Base-by-base conservation (phyloP, 2,888 invertebrate genomes). In the Bimastos eiseni region DNA sequence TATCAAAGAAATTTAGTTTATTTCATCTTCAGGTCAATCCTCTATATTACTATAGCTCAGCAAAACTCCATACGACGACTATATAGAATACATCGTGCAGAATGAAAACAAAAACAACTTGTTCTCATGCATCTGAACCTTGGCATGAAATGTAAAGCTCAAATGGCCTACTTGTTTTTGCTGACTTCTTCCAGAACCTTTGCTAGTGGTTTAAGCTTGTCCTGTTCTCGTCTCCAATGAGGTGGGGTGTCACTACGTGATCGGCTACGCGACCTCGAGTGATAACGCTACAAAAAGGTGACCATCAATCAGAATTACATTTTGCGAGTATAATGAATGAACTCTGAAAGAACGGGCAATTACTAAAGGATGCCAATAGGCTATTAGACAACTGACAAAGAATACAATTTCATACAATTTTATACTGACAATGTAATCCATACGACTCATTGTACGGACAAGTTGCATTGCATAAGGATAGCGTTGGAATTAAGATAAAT, bases 211-310 rank as follows among this genome's bases (percentile, higher is more conserved):
- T 83, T 70, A 21, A 84, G 38, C 38, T 89, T 89, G 37, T 83
- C 84, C 37, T 90, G 91, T 83, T 92, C 93, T n/a, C 90, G 89
- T 86, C 97, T 96, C 98, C 98, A 98, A 95, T 98, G 98, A 17
- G 98, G 97, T 21, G 98, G 98, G 0, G 98, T 98, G 44, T 96
- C 97, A 93, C 98, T 98, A 90, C 98, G 96, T 0, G 97, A 97
- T 0, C 98, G 90, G 36, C 89, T 86, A 17, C 91, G 90, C 11
- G 91, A 91, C 41, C 90, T 38, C 11, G 91, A 91, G 30, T 90
- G 44, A 90, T 91, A 92, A 24, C 92, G 83, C 92, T 92, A 89
- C 2, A 70, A 88, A 70, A n/a, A 70, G 70, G 30, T 70, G 11
- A 90, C n/a, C 17, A 86, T 13, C 19, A 86, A 86, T 34, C 86